Evolutionary conservation across 2,797 vertebrate genomes (phyloP).

Genomic region (Holocentrus rufus): DNA sequence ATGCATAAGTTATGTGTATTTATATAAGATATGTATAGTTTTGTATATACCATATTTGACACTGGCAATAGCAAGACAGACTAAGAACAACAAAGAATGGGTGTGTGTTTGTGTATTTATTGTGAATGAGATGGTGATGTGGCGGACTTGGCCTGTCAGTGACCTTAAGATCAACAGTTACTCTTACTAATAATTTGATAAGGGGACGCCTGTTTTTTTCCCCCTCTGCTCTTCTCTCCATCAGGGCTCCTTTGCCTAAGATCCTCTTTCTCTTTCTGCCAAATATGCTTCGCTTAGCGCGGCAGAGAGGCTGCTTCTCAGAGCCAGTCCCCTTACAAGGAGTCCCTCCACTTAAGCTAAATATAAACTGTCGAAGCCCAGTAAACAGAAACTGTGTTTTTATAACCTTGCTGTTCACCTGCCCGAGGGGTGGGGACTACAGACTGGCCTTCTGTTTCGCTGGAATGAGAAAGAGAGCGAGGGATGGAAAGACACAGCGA

Average conservation of each 20-base stretch:
- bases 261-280: conserved; percentile 54
- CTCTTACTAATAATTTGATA: conserved; percentile 14
- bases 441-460: not conserved
- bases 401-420: conserved; percentile 66
- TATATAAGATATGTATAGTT: too few relatives aligned
- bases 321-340: conserved; percentile 72
- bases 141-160: too few relatives aligned
- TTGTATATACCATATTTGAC: too few relatives aligned
- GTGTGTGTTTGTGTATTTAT: not conserved
- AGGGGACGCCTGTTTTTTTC: conserved; percentile 7
- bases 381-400: conserved; percentile 66
- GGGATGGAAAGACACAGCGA: not conserved
- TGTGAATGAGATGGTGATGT: not conserved
- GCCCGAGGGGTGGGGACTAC: conserved; percentile 39
- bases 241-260: conserved; percentile 16
- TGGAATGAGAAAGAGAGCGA: not conserved
- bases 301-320: conserved; percentile 48
- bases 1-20: too few relatives aligned
- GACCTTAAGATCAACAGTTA: not conserved
- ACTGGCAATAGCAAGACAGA: too few relatives aligned
- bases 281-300: conserved; percentile 58
- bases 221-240: not conserved
- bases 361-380: conserved; percentile 68
- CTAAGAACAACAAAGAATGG: not conserved
- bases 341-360: conserved; percentile 69